These are phyloP conservation scores for Auanema freiburgensis DNA, from an alignment of 2,888 invertebrate species.

Conservation along the genomic window DNA sequence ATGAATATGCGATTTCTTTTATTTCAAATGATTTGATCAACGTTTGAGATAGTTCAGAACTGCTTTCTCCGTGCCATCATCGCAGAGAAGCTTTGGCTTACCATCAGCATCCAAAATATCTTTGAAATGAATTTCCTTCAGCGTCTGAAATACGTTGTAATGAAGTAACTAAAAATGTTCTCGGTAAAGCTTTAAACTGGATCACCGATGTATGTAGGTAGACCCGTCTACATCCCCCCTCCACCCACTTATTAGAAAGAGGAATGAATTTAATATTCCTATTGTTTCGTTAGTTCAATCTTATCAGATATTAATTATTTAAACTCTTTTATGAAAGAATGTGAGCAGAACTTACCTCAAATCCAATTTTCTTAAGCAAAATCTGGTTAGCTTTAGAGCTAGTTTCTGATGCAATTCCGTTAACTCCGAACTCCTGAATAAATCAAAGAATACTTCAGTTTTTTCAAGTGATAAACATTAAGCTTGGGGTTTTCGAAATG, in stretches of 20 bases:
- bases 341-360: slow-evolving; percentile 2
- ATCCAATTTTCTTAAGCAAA: slow-evolving; percentile 15
- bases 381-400: slow-evolving; percentile 15
- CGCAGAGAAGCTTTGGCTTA: slow-evolving; percentile 2
- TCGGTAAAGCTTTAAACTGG: neutral
- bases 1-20: no score
- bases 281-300: no score
- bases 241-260: slow-evolving; percentile 1
- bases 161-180: neutral
- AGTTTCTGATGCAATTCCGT: slow-evolving; percentile 14
- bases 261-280: neutral
- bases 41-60: neutral
- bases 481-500: neutral
- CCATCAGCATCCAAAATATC: slow-evolving; percentile 8
- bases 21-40: neutral
- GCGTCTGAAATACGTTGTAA: slow-evolving; percentile 4
- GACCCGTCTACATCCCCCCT: neutral
- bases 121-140: slow-evolving; percentile 10
- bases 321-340: no score
- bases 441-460: neutral
- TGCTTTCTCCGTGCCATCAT: slow-evolving; percentile 12
- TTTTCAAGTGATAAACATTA: neutral
- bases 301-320: no score
- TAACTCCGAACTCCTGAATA: slow-evolving; percentile 2
- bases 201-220: neutral